Base-by-base conservation (phyloP, 92 coral and sea anemone genomes). In the Hydrozoanthus gracilis region DNA sequence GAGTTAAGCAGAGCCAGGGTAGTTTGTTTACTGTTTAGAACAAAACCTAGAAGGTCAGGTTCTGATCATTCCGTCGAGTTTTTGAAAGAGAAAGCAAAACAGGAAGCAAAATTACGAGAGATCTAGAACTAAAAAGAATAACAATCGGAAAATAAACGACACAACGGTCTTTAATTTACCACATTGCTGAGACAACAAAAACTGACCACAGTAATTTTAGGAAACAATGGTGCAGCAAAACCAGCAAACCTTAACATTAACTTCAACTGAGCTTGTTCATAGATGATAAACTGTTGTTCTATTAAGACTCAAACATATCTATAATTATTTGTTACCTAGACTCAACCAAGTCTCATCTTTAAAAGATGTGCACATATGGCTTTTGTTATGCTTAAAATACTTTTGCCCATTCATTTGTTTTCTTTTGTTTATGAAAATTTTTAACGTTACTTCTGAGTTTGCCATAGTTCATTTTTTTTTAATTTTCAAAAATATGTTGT, bases 21-120 rank as follows among this genome's bases (percentile, higher is more conserved):
- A 44, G 78, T 74, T 50, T 27, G 39, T 27, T 27, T 20, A 68
- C 13, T 68, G 73, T 68, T 68, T 20, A 68, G 48, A 68, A 68
- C 39, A 48, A 49, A 73, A 73, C 14, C 17, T 8, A 73, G 39
- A 73, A 73, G 56, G 56, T 47, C 78, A 73, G 78, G 60, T 49
- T 75, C 79, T 17, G 79, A 75, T 27, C 39, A 27, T 46, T 62
- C 79, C 79, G 61, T 75, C 44, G 79, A 75, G 46, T 75, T 47
- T 51, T 51, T 51, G 67, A 77, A 56, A 56, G 67, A 77, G 44
- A 77, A 58, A 51, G 82, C 67, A 27, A 67, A 55, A 18, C 67
- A 77, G 64, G 82, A 77, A 77, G 66, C 82, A 77, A 54, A 55
- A 77, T 54, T 77, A 35, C 68, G 82, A 77, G 68, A 77, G 82